Conservation (phyloP, 2,113 vertebrate species). For the Stigmatopora argus region DNA sequence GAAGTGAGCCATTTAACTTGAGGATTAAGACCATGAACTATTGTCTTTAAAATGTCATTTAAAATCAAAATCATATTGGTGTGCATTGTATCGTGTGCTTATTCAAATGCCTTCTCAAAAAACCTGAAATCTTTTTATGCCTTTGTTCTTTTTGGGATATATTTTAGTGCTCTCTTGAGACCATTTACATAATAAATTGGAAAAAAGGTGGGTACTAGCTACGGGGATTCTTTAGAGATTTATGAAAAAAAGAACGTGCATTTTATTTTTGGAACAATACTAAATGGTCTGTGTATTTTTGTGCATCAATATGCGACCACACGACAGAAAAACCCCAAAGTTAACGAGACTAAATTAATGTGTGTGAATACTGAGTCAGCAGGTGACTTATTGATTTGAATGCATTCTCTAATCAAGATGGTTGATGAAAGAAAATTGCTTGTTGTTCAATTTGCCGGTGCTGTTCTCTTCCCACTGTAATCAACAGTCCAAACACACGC, state of each 20-base stretch:
- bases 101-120: slow-evolving; percentile 3
- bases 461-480: slow-evolving; percentile 19
- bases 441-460: slow-evolving; percentile 54
- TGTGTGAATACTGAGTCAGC: slow-evolving; percentile 18
- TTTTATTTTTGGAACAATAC: not conserved
- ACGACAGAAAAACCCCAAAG: slow-evolving; percentile 20
- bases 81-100: not conserved
- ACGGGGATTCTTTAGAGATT: not conserved
- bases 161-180: not conserved
- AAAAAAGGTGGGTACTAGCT: not conserved
- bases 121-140: slow-evolving; percentile 6
- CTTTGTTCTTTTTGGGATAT: slow-evolving; percentile 1
- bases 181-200: not conserved
- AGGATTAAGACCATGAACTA: not conserved
- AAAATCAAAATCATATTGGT: slow-evolving; percentile 18
- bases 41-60: slow-evolving; percentile 1
- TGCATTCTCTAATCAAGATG: slow-evolving; percentile 55
- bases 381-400: slow-evolving; percentile 53
- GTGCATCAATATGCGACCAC: slow-evolving; percentile 1
- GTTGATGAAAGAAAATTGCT: slow-evolving; percentile 60
- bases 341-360: slow-evolving; percentile 27
- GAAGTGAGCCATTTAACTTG: not conserved
- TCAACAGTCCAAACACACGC: slow-evolving; percentile 21
- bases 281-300: not conserved
- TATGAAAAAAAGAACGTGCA: not conserved